Evolutionary conservation across 2,113 vertebrate species (phyloP).

Genomic region (Dendrocopos noguchii): DNA sequence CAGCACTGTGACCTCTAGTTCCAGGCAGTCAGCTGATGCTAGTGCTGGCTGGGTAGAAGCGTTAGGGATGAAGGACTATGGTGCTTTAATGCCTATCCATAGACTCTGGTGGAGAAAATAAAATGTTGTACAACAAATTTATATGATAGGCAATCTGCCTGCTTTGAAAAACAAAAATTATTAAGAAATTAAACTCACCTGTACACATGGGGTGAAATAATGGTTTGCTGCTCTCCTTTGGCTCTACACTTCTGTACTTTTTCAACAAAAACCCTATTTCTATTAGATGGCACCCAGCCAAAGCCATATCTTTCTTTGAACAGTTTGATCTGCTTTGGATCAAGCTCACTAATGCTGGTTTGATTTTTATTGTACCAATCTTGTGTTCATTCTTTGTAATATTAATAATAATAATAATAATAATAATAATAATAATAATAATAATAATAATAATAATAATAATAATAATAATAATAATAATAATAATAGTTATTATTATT

Average conservation of each 20-base stretch:
- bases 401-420: too few species aligned
- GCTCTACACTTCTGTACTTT: background rate
- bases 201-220: background rate
- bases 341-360: background rate
- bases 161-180: background rate
- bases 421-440: too few species aligned
- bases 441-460: too few species aligned
- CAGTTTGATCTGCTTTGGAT: background rate
- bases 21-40: fast-evolving
- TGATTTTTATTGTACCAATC: background rate
- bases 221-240: background rate
- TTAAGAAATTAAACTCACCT: background rate
- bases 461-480: too few species aligned
- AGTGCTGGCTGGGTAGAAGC: background rate
- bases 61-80: background rate
- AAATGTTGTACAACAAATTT: background rate
- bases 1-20: background rate
- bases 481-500: too few species aligned
- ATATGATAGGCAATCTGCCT: background rate
- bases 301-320: background rate
- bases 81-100: background rate
- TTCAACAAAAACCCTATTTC: background rate
- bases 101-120: background rate
- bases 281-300: background rate
- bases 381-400: background rate